Conservation (phyloP, 2,113 vertebrate species). For the Panthera uncia region DNA sequence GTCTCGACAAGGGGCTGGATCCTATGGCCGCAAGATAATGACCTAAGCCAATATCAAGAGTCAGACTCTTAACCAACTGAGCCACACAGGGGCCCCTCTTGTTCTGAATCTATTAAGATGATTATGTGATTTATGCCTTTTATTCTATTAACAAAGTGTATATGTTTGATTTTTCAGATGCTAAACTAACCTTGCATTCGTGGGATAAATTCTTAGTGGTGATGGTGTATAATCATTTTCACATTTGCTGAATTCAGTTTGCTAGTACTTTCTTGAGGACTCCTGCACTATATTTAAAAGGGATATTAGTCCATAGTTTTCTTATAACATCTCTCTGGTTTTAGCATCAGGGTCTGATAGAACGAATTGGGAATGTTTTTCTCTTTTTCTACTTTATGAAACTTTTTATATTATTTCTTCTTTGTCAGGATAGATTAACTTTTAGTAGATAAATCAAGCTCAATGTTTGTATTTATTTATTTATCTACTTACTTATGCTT, state of each 20-base stretch:
- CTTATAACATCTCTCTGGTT: neutral
- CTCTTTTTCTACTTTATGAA: neutral
- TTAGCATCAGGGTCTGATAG: neutral
- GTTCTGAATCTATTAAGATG: neutral
- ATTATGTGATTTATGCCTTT: neutral
- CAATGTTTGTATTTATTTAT: neutral
- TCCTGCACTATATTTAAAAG: neutral
- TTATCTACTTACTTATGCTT: neutral
- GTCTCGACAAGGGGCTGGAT: too few species aligned
- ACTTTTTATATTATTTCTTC: neutral
- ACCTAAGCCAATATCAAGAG: too few species aligned
- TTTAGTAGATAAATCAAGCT: constrained; percentile 52
- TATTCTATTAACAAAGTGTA: neutral
- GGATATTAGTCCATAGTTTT: neutral
- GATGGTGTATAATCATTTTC: neutral
- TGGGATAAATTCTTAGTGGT: neutral
- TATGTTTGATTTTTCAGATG: neutral
- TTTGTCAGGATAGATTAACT: constrained; percentile 42
- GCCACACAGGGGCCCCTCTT: neutral
- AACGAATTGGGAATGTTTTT: neutral
- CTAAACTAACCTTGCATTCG: neutral
- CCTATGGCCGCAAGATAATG: too few species aligned
- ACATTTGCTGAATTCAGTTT: neutral
- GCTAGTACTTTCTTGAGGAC: neutral
- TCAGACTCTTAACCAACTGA: too few species aligned